These are phyloP conservation scores for Graphium colonna DNA, from an alignment of 2,888 invertebrate species.

Conservation along the genomic window DNA sequence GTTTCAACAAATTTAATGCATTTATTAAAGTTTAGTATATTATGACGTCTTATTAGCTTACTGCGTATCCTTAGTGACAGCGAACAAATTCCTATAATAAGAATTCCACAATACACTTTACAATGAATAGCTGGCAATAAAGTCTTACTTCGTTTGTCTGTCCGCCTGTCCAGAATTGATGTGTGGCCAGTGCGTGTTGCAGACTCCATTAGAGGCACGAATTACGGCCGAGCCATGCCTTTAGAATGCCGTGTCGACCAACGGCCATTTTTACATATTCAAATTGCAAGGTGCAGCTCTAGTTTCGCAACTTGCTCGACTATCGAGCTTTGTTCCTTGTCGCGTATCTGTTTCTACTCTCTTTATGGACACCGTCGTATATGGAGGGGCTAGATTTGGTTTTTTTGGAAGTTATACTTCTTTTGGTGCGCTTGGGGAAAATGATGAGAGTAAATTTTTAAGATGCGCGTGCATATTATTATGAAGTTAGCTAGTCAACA, in stretches of 20 bases:
- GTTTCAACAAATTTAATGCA: no score
- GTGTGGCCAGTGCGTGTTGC: slow-evolving; percentile 66
- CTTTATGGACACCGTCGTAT: no score
- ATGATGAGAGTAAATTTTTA: no score
- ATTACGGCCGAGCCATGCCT: slow-evolving; percentile 57
- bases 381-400: no score
- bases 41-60: no score
- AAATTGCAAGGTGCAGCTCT: slow-evolving; percentile 25
- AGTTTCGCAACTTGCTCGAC: slow-evolving; percentile 13
- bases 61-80: no score
- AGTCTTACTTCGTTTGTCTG: slow-evolving; percentile 35
- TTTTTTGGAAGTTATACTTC: no score
- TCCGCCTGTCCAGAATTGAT: slow-evolving; percentile 58
- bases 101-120: slow-evolving; percentile 35
- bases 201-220: slow-evolving; percentile 64
- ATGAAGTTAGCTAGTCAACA: no score
- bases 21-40: no score
- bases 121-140: slow-evolving; percentile 31
- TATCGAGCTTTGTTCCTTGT: slow-evolving; percentile 1
- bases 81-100: slow-evolving; percentile 30
- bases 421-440: no score
- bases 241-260: slow-evolving; percentile 27
- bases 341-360: no score
- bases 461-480: no score
- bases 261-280: slow-evolving; percentile 46